Percentiles rank a stretch among this genome's conserved stretches.
phyloP scores from a whole-genome alignment of 1,140 invertebrate species.

The Daktulosphaira vitifoliae region DNA sequence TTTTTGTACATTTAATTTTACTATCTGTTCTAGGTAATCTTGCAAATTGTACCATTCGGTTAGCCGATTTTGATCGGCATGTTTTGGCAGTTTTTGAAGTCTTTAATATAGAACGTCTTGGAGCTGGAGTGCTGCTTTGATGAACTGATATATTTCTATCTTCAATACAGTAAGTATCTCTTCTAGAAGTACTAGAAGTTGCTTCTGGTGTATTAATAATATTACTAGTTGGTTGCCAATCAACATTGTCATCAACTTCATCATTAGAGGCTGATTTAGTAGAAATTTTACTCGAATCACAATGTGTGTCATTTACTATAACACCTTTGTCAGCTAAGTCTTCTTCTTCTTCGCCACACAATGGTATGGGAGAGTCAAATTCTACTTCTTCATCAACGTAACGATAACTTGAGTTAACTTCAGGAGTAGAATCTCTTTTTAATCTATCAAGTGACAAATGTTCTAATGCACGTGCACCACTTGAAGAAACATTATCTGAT shows the following conservation, averaged over 20 bases:
- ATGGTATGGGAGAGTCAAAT: conserved; percentile 6
- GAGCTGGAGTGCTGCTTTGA: conserved; percentile 7
- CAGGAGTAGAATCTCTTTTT: conserved; percentile 14
- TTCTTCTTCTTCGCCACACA: background rate
- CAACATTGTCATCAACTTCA: background rate
- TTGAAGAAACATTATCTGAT: background rate
- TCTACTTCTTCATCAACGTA: background rate
- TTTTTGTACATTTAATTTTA: conserved; percentile 5
- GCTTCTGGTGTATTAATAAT: background rate
- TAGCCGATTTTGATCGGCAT: background rate
- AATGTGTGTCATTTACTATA: too few relatives aligned
- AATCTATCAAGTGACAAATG: background rate
- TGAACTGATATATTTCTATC: background rate
- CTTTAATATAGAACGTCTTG: conserved; percentile 15
- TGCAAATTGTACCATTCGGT: conserved; percentile 27
- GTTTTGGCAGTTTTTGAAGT: conserved; percentile 16
- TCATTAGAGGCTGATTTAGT: background rate
- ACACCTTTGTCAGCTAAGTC: background rate
- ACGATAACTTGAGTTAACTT: conserved; percentile 2
- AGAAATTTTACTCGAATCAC: too few relatives aligned
- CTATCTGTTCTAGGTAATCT: conserved; percentile 16
- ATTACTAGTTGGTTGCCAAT: background rate
- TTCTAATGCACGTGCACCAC: background rate
- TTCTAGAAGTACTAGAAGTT: background rate
- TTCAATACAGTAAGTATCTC: conserved; percentile 12